These are phyloP conservation scores for Indicator maculatus DNA, from an alignment of 2,113 vertebrate species.

Conservation along the genomic window DNA sequence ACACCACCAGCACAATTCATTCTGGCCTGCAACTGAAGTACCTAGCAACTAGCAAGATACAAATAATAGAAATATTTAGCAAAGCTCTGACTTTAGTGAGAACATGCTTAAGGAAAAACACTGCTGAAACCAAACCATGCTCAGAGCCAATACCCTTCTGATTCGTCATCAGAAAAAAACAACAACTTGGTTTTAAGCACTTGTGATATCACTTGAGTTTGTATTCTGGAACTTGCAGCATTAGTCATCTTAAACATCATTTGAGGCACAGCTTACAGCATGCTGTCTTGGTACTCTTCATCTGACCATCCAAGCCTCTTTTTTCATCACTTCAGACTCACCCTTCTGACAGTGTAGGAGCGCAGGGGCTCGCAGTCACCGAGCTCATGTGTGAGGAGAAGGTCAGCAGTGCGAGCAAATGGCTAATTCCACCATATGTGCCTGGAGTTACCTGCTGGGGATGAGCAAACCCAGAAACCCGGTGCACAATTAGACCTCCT, in stretches of 20 bases:
- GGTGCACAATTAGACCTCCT: background rate
- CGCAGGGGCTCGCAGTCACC: fast-evolving
- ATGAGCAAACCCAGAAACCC: background rate
- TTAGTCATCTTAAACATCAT: background rate
- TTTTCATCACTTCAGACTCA: background rate
- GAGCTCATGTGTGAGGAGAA: fast-evolving
- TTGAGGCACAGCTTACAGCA: background rate
- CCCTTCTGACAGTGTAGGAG: background rate
- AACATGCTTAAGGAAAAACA: background rate
- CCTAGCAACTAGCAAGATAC: background rate
- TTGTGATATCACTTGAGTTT: background rate
- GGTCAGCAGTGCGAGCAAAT: background rate
- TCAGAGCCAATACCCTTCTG: background rate
- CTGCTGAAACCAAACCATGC: background rate
- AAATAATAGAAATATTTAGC: background rate
- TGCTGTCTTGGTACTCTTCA: background rate
- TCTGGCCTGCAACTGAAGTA: background rate
- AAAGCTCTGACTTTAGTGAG: background rate
- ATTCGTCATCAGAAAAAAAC: background rate
- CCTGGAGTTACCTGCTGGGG: constrained; percentile 24
- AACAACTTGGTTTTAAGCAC: background rate
- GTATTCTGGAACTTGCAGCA: background rate
- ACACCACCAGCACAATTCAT: background rate
- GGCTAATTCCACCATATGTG: background rate
- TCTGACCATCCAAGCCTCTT: background rate